Evolutionary conservation across 1,140 invertebrate genomes (phyloP), one percentile per base, ranked within the genome.

Genomic region (Temnothorax longispinosus): DNA sequence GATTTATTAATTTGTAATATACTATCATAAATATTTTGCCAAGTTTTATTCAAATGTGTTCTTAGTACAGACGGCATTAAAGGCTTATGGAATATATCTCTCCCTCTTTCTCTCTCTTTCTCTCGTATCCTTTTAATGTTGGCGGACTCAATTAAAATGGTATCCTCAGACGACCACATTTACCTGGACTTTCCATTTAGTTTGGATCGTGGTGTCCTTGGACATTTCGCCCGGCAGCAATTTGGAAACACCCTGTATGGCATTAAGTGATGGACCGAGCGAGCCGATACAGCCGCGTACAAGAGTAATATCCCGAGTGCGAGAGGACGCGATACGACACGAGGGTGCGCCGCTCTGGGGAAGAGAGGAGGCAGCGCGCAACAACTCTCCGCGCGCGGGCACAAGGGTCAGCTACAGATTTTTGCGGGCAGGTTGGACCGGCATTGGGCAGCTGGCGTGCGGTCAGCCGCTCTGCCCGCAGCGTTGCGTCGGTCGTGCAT

Each of bases 381-480:
- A 90, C 91, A 90, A 69, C 65, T 69, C 52, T 72, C 80, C 35
- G 32, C 35, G 75, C 88, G 91, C 88, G 86, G 87, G 85, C 88
- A 85, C 74, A 88, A 88, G 93, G 90, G 88, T 93, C 87, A 92
- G 91, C 80, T 91, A 93, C 91, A 93, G 92, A 94, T 94, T 94
- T 94, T 94, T 94, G 94, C 90, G 94, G 93, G 91, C 77, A 88
- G 90, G 86, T 93, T 86, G 91, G 91, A 81, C 62, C 74, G 86
- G 89, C 92, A 92, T 92, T 86, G 91, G 91, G 93, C 94, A 95
- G 93, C 93, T 95, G 94, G 94, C 93, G 94, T 94, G 94, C 90
- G 94, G 94, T 95, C 91, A 94, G 92, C 93, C 93, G 91, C 93
- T 86, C 72, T 91, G 90, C 89, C 94, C 94, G 90, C 94, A 93